A percentile compares a stretch with the other conserved stretches of the same genome.
phyloP scores from a whole-genome alignment of 2,113 vertebrate genomes.

The Pseudolaguvia tuberculata region DNA sequence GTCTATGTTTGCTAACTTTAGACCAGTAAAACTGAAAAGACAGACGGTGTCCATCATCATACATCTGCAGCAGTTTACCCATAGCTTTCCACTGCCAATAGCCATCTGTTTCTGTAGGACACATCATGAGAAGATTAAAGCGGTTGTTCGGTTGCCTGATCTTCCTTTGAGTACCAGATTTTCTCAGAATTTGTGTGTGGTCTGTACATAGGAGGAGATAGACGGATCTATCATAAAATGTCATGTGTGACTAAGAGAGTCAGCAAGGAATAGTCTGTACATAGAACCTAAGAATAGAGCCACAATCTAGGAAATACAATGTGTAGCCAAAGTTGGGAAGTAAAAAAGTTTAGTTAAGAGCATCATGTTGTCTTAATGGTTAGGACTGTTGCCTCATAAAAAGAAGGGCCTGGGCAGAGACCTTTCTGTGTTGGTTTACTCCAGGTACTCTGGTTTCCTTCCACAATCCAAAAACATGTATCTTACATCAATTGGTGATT shows the following conservation, averaged over 20 bases:
- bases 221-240: background rate
- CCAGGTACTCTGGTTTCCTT: no score
- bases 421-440: no score
- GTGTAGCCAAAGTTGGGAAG: background rate
- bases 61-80: background rate
- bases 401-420: no score
- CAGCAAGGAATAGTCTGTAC: no score
- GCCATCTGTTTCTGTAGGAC: constrained; percentile 3
- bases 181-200: background rate
- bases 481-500: no score
- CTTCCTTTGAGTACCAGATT: background rate
- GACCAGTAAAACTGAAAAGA: background rate
- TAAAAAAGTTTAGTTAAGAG: no score
- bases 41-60: constrained; percentile 14
- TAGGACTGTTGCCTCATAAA: no score
- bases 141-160: background rate
- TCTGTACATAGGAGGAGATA: background rate
- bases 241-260: constrained; percentile 16
- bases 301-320: background rate
- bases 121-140: constrained; percentile 27
- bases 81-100: background rate
- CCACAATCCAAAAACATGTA: no score
- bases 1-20: constrained; percentile 14
- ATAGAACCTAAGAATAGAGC: background rate
- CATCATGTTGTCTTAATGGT: no score